A percentile compares a stretch with the other conserved stretches of the same genome.
Evolutionary conservation across 2,797 vertebrate species (phyloP).

Genomic region (Lates japonicus): DNA sequence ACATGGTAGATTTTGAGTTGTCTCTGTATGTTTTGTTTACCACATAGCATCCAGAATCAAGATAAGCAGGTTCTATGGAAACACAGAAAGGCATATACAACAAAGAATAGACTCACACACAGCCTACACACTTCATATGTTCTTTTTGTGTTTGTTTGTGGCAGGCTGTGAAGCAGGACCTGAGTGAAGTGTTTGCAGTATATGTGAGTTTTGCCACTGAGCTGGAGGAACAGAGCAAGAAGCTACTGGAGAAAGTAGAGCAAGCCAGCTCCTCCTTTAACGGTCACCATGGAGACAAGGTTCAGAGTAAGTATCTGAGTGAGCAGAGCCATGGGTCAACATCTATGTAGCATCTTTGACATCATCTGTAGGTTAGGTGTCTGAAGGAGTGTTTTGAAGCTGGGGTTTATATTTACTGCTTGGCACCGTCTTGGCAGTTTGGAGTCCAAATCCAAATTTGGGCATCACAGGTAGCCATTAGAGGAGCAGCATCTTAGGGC

Average conservation of each 20-base stretch:
- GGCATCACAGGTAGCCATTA: neutral
- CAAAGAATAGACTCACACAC: neutral
- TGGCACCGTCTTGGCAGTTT: neutral
- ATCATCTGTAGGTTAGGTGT: neutral
- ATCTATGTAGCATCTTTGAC: neutral
- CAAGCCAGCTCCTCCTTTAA: conserved; percentile 64
- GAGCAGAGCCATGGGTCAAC: too few relatives aligned
- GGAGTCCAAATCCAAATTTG: too few relatives aligned
- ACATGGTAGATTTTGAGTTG: neutral
- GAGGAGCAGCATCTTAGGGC: neutral
- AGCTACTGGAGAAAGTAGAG: conserved; percentile 74
- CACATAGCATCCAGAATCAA: neutral
- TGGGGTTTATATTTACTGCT: neutral
- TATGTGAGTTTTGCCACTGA: conserved; percentile 81
- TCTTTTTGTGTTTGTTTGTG: conserved; percentile 18
- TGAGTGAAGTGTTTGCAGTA: conserved; percentile 82
- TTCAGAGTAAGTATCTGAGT: conserved; percentile 81
- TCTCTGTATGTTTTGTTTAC: neutral
- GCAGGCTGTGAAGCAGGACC: conserved; percentile 86
- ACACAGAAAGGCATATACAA: neutral
- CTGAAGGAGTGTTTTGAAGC: neutral
- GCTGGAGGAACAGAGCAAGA: conserved; percentile 80
- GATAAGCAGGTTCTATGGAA: conserved; percentile 39
- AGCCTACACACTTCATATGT: neutral
- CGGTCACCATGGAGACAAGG: conserved; percentile 65